These are phyloP conservation scores for Ranitomeya variabilis DNA, from an alignment of 2,113 vertebrate species.

Conservation along the genomic window DNA sequence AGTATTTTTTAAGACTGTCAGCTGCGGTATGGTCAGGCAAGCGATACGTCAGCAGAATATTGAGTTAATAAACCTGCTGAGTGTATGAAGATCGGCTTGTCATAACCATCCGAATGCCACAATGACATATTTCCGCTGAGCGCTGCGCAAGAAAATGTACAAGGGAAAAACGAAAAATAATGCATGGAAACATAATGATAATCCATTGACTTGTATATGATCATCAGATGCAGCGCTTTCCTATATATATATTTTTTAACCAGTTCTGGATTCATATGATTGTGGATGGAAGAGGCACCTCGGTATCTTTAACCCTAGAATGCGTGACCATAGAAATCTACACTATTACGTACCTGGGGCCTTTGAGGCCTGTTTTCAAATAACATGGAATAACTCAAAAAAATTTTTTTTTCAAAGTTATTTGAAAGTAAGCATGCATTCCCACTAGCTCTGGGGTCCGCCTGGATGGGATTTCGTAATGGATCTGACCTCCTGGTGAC, in stretches of 20 bases:
- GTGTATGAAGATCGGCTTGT: background rate
- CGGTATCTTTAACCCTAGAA: too few species aligned
- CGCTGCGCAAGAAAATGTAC: background rate
- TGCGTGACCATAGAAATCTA: too few species aligned
- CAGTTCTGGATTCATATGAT: background rate
- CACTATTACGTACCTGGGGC: too few species aligned
- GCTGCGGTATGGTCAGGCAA: background rate
- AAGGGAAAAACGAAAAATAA: background rate
- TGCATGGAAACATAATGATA: background rate
- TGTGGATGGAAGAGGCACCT: too few species aligned
- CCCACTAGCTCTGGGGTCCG: too few species aligned
- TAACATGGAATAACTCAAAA: too few species aligned
- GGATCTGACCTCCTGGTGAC: too few species aligned
- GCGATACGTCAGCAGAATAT: conserved; percentile 10
- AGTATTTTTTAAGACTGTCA: conserved; percentile 29
- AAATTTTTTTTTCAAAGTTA: too few species aligned
- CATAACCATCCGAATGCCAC: conserved; percentile 9
- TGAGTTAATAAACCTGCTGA: conserved; percentile 21
- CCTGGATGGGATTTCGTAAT: too few species aligned
- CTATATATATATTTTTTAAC: background rate
- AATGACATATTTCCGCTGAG: background rate
- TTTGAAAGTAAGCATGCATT: too few species aligned
- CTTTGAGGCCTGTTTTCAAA: too few species aligned
- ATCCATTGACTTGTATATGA: background rate
- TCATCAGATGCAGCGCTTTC: background rate